Base-by-base conservation (phyloP, 2,888 invertebrate genomes). In the Pelosia muscerda region DNA sequence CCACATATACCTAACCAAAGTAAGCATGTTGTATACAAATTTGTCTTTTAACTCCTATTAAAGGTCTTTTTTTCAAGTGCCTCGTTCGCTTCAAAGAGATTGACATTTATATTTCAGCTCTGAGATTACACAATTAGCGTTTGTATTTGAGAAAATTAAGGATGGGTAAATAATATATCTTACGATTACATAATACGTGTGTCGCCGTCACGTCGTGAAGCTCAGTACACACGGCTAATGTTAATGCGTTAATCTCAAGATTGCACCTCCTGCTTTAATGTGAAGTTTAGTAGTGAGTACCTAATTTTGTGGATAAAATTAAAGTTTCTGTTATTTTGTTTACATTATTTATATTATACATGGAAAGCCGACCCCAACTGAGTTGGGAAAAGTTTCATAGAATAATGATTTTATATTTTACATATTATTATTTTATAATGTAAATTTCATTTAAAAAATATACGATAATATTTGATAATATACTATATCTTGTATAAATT, bases 241-340 rank as follows among this genome's bases (percentile, higher is more conserved):
- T 26, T 57, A 55, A 55, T 25, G 15, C 58, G 19, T 31, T 58
- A n/a, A n/a, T n/a, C 13, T 55, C 13, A 25, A 54, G 23, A 54
- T 54, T 49, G 49, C 22, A 42, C 42, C 42, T 38, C 38, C 15
- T n/a, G n/a, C n/a, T 11, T 49, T n/a, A 8, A 49, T 49, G 49
- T 49, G 49, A 49, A 2, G n/a, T 5, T 49, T 6, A n/a, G 49
- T 19, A n/a, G 8, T 49, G 19, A 49, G n/a, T 49, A 49, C 49
- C 49, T 49, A 49, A 49, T 49, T n/a, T 49, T n/a, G 49, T 49
- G n/a, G n/a, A 49, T 49, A 19, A 42, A 49, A n/a, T 49, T 49
- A n/a, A 9, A 42, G 6, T 19, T 19, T 6, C 19, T 19, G 42
- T 42, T 19, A 49, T 49, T 49, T 49, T n/a, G n/a, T 49, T 49